phyloP scores from a whole-genome alignment of 2,113 vertebrate genomes.

The Ictidomys tridecemlineatus region DNA sequence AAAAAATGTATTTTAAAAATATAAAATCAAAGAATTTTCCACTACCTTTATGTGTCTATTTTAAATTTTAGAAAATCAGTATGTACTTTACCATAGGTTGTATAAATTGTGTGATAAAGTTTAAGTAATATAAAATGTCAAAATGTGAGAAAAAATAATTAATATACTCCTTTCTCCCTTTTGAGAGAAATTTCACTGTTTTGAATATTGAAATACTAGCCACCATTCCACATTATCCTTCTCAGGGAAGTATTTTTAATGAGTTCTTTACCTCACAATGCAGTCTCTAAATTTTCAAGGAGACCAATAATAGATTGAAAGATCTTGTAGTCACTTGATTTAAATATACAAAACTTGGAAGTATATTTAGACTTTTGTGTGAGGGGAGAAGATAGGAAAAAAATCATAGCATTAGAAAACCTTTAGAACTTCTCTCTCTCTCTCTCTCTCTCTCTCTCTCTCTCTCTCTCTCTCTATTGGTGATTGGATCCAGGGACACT shows the following conservation, averaged over 20 bases:
- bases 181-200: neutral
- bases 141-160: neutral
- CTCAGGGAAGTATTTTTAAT: neutral
- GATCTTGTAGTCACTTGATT: neutral
- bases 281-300: neutral
- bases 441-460: too few relatives aligned
- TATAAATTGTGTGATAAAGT: neutral
- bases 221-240: neutral
- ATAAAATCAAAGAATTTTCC: neutral
- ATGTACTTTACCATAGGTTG: neutral
- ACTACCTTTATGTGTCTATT: neutral
- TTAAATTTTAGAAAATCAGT: neutral
- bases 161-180: neutral
- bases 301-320: neutral
- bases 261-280: neutral
- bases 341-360: neutral
- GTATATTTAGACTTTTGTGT: neutral
- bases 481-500: too few relatives aligned
- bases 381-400: rapidly evolving
- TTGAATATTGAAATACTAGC: neutral
- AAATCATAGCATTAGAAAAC: neutral
- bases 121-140: constrained; percentile 7
- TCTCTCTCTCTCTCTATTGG: too few relatives aligned
- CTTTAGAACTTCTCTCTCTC: neutral
- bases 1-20: constrained; percentile 37